Evolutionary conservation across 2,113 vertebrate genomes (phyloP).

Genomic region (Nematolebias whitei): DNA sequence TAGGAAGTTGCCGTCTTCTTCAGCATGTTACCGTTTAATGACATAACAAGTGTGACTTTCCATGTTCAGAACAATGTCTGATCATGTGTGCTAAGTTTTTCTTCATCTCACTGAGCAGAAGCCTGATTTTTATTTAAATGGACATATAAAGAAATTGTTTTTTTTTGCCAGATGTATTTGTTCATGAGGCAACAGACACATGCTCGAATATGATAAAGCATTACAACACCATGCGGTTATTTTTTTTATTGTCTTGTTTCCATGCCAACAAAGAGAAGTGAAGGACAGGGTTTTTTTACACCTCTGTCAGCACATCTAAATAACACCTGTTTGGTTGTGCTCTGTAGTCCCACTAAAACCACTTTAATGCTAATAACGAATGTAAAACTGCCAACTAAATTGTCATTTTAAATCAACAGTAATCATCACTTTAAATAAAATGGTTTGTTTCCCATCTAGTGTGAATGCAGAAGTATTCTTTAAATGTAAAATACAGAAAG

Average conservation of each 20-base stretch:
- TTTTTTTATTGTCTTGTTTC: conserved; percentile 45
- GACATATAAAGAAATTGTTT: background rate
- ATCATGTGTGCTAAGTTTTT: no score
- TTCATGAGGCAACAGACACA: conserved; percentile 24
- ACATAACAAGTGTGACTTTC: no score
- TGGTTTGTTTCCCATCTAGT: conserved; percentile 9
- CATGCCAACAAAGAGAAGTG: conserved; percentile 29
- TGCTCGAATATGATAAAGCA: conserved; percentile 24
- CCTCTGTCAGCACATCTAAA: conserved; percentile 45
- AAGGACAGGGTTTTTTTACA: conserved; percentile 27
- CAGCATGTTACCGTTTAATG: no score
- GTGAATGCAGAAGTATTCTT: conserved; percentile 46
- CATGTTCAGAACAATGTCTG: no score
- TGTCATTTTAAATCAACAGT: conserved; percentile 20
- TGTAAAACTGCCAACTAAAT: conserved; percentile 8
- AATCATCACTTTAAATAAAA: conserved; percentile 21
- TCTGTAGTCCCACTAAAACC: background rate
- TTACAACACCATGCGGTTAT: conserved; percentile 24
- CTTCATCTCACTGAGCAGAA: no score
- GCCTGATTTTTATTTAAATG: no score
- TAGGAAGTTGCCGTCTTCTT: no score
- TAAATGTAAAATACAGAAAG: conserved; percentile 47
- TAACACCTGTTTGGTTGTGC: conserved; percentile 39
- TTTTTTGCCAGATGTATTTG: conserved; percentile 21
- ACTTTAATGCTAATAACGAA: conserved; percentile 10